These are phyloP conservation scores for Rafetus swinhoei DNA, from an alignment of 2,113 vertebrate genomes.

Conservation along the genomic window DNA sequence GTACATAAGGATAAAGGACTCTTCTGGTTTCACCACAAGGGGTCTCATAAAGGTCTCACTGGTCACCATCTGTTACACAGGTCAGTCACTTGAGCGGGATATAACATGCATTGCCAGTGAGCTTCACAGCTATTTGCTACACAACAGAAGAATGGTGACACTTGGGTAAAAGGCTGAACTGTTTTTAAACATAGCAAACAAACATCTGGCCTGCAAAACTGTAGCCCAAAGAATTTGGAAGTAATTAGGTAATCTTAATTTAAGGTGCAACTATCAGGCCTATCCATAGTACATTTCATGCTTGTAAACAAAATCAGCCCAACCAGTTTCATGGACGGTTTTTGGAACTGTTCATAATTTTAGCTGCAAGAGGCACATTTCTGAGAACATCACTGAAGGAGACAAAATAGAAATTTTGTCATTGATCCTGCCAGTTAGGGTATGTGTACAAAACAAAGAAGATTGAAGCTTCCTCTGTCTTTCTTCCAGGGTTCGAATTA, in stretches of 20 bases:
- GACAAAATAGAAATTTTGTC: not conserved
- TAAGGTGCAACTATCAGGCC: not conserved
- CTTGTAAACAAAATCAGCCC: not conserved
- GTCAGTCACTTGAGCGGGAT: not conserved
- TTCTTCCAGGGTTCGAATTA: no score
- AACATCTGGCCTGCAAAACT: not conserved
- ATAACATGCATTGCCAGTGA: not conserved
- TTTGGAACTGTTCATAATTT: not conserved
- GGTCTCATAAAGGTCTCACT: not conserved
- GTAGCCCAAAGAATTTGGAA: not conserved
- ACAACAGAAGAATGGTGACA: not conserved
- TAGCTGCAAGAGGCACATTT: not conserved
- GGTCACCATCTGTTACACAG: not conserved
- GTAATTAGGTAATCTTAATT: not conserved
- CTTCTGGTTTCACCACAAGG: not conserved
- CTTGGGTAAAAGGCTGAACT: not conserved
- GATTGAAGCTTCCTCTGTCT: no score
- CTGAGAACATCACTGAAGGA: not conserved
- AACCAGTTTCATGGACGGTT: not conserved
- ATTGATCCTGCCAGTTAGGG: not conserved
- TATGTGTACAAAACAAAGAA: no score
- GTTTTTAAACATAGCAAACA: not conserved
- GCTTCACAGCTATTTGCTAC: not conserved
- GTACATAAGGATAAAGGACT: not conserved
- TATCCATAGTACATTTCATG: not conserved